These are phyloP conservation scores for Lepidochitona cinerea DNA, from an alignment of 2,888 invertebrate species.

Conservation along the genomic window DNA sequence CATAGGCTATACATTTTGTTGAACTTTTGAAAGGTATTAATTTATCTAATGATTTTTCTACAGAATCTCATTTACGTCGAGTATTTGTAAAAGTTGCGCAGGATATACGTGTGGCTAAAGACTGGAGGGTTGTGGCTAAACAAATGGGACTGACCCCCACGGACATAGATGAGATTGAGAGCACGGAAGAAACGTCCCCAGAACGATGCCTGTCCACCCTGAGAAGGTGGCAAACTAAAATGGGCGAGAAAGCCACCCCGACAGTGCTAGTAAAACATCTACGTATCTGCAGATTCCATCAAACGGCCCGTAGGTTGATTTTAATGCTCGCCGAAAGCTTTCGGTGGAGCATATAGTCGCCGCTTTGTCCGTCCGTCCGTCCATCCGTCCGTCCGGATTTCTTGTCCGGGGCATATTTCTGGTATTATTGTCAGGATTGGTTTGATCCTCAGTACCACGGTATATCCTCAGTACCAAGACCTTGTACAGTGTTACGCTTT, in stretches of 20 bases:
- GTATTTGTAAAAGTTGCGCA: conserved; percentile 59
- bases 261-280: conserved; percentile 38
- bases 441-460: too few relatives aligned
- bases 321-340: too few relatives aligned
- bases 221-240: conserved; percentile 45
- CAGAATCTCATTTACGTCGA: conserved; percentile 48
- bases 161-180: conserved; percentile 49
- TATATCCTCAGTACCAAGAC: too few relatives aligned
- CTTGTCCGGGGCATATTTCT: too few relatives aligned
- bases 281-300: conserved; percentile 34
- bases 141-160: conserved; percentile 46
- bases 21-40: background rate
- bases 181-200: conserved; percentile 38
- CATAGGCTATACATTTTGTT: too few relatives aligned
- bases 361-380: too few relatives aligned
- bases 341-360: too few relatives aligned
- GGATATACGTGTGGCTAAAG: conserved; percentile 41
- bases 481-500: too few relatives aligned
- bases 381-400: too few relatives aligned
- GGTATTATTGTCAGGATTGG: too few relatives aligned
- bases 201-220: conserved; percentile 54
- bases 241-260: conserved; percentile 42
- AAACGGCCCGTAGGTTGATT: conserved; percentile 42
- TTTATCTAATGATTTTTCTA: conserved; percentile 9
- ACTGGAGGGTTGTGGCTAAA: conserved; percentile 51